Percentiles rank a stretch among this genome's conserved stretches.
Conservation (phyloP, 2,888 invertebrate species). For the Unio delphinus region DNA sequence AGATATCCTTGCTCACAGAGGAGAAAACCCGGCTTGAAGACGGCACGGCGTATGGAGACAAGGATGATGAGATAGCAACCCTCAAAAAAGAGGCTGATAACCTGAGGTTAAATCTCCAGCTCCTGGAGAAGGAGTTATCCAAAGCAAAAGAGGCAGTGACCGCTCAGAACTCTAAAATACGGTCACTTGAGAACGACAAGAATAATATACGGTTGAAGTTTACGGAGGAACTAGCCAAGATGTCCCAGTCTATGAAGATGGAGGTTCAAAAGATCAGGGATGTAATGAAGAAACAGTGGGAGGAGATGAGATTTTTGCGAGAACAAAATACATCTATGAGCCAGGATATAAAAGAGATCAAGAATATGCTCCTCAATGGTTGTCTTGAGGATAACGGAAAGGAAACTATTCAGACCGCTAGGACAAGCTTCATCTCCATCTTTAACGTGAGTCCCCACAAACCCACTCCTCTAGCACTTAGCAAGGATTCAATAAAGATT, state of each 20-base stretch:
- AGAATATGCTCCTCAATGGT: constrained; percentile 39
- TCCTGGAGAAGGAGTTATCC: constrained; percentile 45
- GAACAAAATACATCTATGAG: constrained; percentile 53
- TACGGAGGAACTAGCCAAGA: constrained; percentile 51
- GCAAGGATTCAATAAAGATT: constrained; percentile 28
- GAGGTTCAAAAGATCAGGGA: constrained; percentile 57
- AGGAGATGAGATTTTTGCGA: constrained; percentile 51
- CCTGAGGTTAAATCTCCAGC: constrained; percentile 38
- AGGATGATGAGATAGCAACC: constrained; percentile 35
- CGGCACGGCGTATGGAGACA: constrained; percentile 33
- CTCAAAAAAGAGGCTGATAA: constrained; percentile 41
- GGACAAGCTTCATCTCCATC: background rate
- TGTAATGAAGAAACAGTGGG: constrained; percentile 54
- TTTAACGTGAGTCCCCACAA: constrained; percentile 28
- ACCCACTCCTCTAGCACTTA: constrained; percentile 38
- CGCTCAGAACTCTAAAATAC: constrained; percentile 43
- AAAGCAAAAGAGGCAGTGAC: constrained; percentile 47
- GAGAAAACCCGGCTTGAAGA: constrained; percentile 35
- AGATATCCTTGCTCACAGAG: constrained; percentile 27
- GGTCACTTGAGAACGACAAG: constrained; percentile 46
- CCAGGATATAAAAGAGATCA: constrained; percentile 51
- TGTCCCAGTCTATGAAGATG: constrained; percentile 41
- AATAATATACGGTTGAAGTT: constrained; percentile 46
- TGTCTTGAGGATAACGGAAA: constrained; percentile 19
- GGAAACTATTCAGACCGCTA: background rate